phyloP scores from a whole-genome alignment of 2,888 invertebrate genomes.

The Chrysodeixis includens region DNA sequence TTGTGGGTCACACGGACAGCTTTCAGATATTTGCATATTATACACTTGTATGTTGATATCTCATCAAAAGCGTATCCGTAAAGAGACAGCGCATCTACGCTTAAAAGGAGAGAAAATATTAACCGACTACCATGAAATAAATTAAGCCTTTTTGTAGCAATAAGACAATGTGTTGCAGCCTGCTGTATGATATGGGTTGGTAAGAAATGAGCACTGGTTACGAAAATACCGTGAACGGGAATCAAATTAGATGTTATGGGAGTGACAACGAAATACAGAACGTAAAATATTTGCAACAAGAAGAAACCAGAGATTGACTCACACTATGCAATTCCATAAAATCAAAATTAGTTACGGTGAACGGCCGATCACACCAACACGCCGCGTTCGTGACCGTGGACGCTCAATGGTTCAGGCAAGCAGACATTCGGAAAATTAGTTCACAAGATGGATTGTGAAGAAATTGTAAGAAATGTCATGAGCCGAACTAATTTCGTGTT shows the following conservation, averaged over 20 bases:
- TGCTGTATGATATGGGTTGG: neutral
- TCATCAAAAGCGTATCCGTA: constrained; percentile 56
- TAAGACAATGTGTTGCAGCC: constrained; percentile 6
- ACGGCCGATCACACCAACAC: constrained; percentile 69
- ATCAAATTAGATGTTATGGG: constrained; percentile 41
- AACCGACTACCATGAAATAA: constrained; percentile 24
- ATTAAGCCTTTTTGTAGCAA: constrained; percentile 17
- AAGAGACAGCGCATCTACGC: constrained; percentile 50
- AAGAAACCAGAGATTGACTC: constrained; percentile 56
- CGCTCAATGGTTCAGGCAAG: constrained; percentile 51
- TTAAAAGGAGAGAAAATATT: constrained; percentile 63
- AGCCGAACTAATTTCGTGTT: constrained; percentile 30
- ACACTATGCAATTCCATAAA: constrained; percentile 71
- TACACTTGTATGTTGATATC: constrained; percentile 61
- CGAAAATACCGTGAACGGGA: constrained; percentile 19
- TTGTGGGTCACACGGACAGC: constrained; percentile 79
- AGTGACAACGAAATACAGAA: constrained; percentile 42
- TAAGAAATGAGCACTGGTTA: constrained; percentile 8
- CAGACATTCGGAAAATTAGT: constrained; percentile 36
- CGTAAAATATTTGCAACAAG: constrained; percentile 49
- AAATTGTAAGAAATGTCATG: constrained; percentile 35
- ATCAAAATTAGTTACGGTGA: constrained; percentile 76
- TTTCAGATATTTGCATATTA: constrained; percentile 80
- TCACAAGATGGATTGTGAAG: constrained; percentile 27
- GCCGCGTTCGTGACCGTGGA: constrained; percentile 74